These are phyloP conservation scores for Batillaria attramentaria DNA, from an alignment of 1,140 invertebrate species.

Conservation along the genomic window DNA sequence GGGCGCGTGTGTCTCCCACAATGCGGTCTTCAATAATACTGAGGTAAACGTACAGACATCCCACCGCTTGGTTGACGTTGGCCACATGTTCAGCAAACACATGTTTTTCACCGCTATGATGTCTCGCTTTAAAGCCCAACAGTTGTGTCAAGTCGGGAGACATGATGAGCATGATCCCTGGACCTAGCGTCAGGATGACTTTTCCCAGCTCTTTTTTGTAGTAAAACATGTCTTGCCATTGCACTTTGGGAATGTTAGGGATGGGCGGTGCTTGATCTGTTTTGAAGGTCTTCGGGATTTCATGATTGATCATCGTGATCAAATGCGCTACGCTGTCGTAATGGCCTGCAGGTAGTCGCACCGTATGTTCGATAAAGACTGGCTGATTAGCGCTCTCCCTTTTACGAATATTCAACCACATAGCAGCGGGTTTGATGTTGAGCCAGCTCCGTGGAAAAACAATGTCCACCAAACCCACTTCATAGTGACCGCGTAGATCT, in stretches of 20 bases:
- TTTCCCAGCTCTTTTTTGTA: background rate
- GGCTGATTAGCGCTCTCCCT: background rate
- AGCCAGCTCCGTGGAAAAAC: background rate
- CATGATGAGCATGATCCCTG: background rate
- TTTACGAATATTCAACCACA: background rate
- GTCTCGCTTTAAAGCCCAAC: background rate
- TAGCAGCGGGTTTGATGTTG: background rate
- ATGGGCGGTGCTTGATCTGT: background rate
- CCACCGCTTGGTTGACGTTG: background rate
- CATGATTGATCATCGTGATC: background rate
- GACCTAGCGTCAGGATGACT: background rate
- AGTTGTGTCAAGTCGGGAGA: background rate
- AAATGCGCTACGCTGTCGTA: background rate
- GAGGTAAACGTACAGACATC: background rate
- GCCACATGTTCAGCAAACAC: constrained; percentile 1
- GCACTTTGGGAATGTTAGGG: background rate
- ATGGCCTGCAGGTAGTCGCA: background rate
- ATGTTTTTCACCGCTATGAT: background rate
- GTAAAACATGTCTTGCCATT: background rate
- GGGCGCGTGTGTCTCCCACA: background rate
- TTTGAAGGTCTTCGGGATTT: background rate
- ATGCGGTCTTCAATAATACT: background rate
- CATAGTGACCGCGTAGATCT: background rate
- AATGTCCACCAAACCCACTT: background rate
- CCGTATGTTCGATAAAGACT: too few relatives aligned